Base-by-base conservation (phyloP, 2,797 vertebrate species). In the Neoniphon sammara region DNA sequence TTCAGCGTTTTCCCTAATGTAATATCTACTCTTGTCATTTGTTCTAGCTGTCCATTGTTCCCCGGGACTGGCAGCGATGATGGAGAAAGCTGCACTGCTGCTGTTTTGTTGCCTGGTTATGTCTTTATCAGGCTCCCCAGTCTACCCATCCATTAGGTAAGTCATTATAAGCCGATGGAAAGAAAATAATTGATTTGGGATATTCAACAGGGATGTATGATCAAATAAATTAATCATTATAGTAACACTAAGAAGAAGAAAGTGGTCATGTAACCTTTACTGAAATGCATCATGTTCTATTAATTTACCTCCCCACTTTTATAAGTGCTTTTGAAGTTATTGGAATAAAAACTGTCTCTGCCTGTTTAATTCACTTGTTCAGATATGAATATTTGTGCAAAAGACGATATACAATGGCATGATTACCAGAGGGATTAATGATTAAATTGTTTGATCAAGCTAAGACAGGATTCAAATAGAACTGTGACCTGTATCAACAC, bases 91-190 rank as follows among this genome's bases (percentile, higher is more conserved):
- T 81, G 87, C 93, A 57, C 85, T 96, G 89, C 88, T 99, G 57
- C 78, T 96, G 82, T 83, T 96, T 67, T 94, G 96, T 78, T 94
- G 95, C 86, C 92, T 98, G 77, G 86, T 95, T 8, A 59, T 94
- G 17, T 91, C 93, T 82, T 90, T 93, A 74, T 91, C 91, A 69
- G 94, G 94, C 66, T 95, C 94, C 36, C 93, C 92, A 0, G 88
- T 95, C 58, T 93, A 95, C 69, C 95, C 95, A 76, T 89, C 94
- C 67, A 92, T 96, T 85, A 96, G 96, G 98, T 98, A 91, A 90
- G 95, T 85, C 70, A 76, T 25, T 14, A 39, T 50, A 27, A 30
- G 4, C 21, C 39, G n/a, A 18, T 44, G 42, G 25, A 7, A 10
- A 30, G 39, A 7, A 17, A 49, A 61, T 36, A 53, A 34, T 14